Evolutionary conservation across 2,113 vertebrate genomes (phyloP), one percentile per base, ranked within the genome.

Genomic region (Vulpes vulpes): DNA sequence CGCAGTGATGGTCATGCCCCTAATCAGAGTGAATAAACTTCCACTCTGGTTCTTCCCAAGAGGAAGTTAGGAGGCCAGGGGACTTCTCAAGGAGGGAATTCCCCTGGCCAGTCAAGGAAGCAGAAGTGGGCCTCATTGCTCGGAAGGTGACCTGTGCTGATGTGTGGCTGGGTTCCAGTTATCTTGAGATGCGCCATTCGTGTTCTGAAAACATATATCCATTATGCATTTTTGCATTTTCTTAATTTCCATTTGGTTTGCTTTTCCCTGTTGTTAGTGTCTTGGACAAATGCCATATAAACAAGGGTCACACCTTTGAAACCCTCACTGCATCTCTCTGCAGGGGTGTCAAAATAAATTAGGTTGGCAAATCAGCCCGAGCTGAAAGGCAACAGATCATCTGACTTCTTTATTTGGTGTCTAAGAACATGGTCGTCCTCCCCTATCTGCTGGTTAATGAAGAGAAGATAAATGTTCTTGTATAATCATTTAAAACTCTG

Each of bases 121-220:
- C 6, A 1, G 32, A 86, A 27, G 12, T 74, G 38, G 38, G 49
- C 43, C 30, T 65, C 27, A 15, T 27, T 2, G 10, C 7, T 11
- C 30, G 49, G 73, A 55, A 60, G 62, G 38, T 35, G 30, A 43
- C 74, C 23, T 53, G 20, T 9, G 38, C 62, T 27, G 57, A 38
- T 14, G 1, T 32, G 69, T 43, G 73, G 30, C 43, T 32, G 19
- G 32, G 3, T 27, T 32, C 38, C 79, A 35, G 1, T 55, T 15
- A 4, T 0, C 1, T 1, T 32, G 65, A 23, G 25, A 67, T 8
- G 8, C 35, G 38, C 53, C 51, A 11, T 27, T 78, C 0, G 0
- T 19, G 19, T 71, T 78, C 76, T 84, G 43, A 38, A 89, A 85
- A 74, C 74, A 32, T 35, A 30, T 11, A 32, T 11, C 30, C 15